phyloP scores from a whole-genome alignment of 1,140 invertebrate genomes.

The Cydia strobilella region DNA sequence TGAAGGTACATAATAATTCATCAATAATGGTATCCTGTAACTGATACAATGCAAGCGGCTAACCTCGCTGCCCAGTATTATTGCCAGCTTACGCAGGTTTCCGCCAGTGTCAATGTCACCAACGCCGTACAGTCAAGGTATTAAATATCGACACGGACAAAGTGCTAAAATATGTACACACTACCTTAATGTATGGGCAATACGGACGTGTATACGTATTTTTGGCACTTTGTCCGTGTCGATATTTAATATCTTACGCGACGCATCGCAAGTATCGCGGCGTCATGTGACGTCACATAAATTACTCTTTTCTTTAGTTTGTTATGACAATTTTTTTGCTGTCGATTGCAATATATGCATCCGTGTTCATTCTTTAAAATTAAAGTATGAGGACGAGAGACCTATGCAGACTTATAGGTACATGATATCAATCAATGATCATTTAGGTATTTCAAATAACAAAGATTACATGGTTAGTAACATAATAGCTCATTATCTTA shows the following conservation, averaged over 20 bases:
- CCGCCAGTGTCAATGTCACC: conserved; percentile 25
- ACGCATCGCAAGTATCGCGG: conserved; percentile 17
- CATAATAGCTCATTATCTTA: too few relatives aligned
- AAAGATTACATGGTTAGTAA: too few relatives aligned
- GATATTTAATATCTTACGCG: not conserved
- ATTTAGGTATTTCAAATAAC: too few relatives aligned
- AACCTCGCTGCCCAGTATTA: conserved; percentile 16
- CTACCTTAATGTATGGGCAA: too few relatives aligned
- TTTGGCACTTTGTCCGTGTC: too few relatives aligned
- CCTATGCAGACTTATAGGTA: too few relatives aligned
- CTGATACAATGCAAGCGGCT: conserved; percentile 1
- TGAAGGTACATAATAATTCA: not conserved
- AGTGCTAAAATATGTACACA: too few relatives aligned
- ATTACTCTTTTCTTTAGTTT: conserved; percentile 25
- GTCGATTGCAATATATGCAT: not conserved
- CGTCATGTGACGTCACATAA: conserved; percentile 10
- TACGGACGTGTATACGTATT: too few relatives aligned
- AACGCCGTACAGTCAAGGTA: not conserved
- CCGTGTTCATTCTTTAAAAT: not conserved
- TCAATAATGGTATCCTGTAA: conserved; percentile 2
- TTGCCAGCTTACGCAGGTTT: conserved; percentile 18
- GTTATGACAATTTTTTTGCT: conserved; percentile 12
- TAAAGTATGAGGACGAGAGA: too few relatives aligned
- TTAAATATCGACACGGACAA: too few relatives aligned
- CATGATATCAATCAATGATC: too few relatives aligned